Conservation (phyloP, 2,797 vertebrate genomes). For the Tapirus indicus region DNA sequence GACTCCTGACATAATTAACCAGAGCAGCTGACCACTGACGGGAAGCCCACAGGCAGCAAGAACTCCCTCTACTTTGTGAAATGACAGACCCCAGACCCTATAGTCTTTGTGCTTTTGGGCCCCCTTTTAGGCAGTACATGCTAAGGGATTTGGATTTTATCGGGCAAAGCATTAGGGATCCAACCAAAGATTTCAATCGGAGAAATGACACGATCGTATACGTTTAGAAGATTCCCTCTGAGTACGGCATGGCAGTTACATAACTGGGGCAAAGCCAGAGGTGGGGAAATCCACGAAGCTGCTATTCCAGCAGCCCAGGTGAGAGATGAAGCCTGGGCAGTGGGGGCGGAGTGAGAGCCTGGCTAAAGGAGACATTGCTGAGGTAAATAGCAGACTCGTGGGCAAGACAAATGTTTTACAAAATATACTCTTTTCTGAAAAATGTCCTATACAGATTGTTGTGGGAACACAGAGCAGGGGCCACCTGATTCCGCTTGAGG, state of each 20-base stretch:
- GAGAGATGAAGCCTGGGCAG: not conserved
- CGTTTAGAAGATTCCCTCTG: not conserved
- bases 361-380: not conserved
- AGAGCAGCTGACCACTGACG: not conserved
- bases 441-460: not conserved
- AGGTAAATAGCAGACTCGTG: not conserved
- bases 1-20: not conserved
- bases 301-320: not conserved
- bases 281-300: not conserved
- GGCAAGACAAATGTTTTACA: not conserved
- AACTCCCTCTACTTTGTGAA: not conserved
- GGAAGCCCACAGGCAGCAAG: not conserved
- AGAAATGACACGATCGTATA: not conserved
- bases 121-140: not conserved
- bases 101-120: not conserved
- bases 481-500: not conserved
- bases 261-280: not conserved
- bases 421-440: not conserved
- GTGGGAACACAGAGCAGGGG: not conserved
- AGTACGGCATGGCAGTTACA: not conserved
- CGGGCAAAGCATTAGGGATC: constrained; percentile 8
- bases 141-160: constrained; percentile 14
- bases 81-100: not conserved
- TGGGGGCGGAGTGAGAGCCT: not conserved
- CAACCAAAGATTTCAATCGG: constrained; percentile 5